Base-by-base conservation (phyloP, 2,888 invertebrate genomes). In the Apodemia zela region DNA sequence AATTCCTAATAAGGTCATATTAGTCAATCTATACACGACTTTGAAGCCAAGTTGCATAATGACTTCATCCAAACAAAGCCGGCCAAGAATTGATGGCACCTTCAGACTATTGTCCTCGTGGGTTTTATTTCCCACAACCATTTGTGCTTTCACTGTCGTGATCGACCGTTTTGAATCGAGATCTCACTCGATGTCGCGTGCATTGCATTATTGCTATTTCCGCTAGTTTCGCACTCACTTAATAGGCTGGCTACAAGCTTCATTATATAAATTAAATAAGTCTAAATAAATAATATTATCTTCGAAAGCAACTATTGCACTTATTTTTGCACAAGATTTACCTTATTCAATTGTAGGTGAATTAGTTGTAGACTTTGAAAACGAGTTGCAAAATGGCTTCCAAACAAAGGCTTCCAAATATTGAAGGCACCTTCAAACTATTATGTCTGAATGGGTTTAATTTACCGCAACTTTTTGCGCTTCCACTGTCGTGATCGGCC, bases 401-500 rank as follows among this genome's bases (percentile, higher is more conserved):
- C 61, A 18, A 49, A 62, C 61, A 54, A 62, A 61, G 54, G 61
- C 45, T 13, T 13, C n/a, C 35, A 21, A 54, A 54, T 33, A 62
- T 54, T 62, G 42, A 62, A 54, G 61, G 25, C 54, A 51, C 61
- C 61, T 54, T 38, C 38, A 42, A 35, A 62, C 61, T 54, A 62
- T 62, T n/a, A n/a, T 62, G 61, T 54, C 61, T 54, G 38, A 35
- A 35, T 51, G 17, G 45, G n/a, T n/a, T 13, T 29, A 13, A 49
- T 54, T 62, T 62, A 51, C 61, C 61, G 54, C 61, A 54, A 21
- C 61, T 49, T 54, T 47, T n/a, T 45, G 51, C 61, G 68, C 82
- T 82, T 82, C 82, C 82, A 73, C 79, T 71, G 69, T 76, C 80
- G 81, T 81, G 82, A 81, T 80, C 76, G 78, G 79, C 76, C 67